Evolutionary conservation across 2,113 vertebrate species (phyloP).

Genomic region (Plecotus auritus): DNA sequence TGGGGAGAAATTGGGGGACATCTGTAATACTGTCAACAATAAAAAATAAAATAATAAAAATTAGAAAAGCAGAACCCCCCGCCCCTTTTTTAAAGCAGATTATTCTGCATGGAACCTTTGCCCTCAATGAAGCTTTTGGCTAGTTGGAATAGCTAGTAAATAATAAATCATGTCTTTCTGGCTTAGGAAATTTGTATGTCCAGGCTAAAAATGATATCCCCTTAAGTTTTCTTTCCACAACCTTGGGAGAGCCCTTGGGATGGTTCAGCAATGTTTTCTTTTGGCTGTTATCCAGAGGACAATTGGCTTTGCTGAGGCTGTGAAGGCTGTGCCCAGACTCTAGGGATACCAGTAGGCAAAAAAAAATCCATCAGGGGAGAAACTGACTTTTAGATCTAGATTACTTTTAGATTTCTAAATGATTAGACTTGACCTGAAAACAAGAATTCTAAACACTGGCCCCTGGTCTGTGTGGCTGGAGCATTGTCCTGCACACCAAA

Average conservation of each 20-base stretch:
- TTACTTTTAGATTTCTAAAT: background rate
- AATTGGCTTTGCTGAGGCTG: background rate
- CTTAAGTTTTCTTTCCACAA: background rate
- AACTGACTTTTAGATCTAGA: conserved; percentile 29
- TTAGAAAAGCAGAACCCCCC: too few species aligned
- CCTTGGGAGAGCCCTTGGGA: background rate
- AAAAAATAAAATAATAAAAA: too few species aligned
- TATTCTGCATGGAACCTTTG: background rate
- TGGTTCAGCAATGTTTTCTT: background rate
- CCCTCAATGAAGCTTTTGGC: background rate
- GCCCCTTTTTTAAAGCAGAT: too few species aligned
- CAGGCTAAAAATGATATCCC: background rate
- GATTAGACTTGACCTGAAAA: conserved; percentile 11
- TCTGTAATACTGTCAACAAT: too few species aligned
- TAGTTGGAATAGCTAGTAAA: background rate
- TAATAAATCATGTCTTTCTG: background rate
- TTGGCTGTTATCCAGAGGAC: background rate
- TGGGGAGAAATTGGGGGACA: too few species aligned
- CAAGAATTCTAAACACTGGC: background rate
- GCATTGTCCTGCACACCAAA: background rate
- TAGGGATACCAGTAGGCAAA: background rate
- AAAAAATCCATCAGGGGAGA: background rate
- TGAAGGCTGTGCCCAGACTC: conserved; percentile 5
- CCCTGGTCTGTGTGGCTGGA: background rate
- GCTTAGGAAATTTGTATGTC: background rate